Evolutionary conservation across 2,113 vertebrate genomes (phyloP).

Genomic region (Strigops habroptila): DNA sequence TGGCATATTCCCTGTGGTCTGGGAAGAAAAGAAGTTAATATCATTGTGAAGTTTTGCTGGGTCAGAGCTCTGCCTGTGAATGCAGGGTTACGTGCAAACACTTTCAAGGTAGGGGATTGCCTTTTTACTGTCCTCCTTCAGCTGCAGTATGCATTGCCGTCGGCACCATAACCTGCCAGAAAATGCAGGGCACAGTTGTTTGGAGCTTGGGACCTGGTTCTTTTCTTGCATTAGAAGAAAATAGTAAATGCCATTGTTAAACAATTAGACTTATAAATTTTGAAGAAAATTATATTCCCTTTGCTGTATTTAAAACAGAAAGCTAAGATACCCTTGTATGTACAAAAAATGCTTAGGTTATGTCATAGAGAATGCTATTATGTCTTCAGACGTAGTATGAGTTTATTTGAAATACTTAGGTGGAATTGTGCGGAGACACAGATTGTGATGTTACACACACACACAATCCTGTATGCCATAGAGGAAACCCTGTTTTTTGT

Average conservation of each 20-base stretch:
- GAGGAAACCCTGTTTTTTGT: not conserved
- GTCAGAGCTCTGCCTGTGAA: not conserved
- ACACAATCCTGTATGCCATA: accelerated
- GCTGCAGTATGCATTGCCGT: not conserved
- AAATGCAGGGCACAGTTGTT: not conserved
- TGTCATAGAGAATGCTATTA: accelerated
- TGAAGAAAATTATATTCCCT: not conserved
- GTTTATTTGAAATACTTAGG: not conserved
- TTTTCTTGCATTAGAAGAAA: not conserved
- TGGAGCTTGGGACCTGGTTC: not conserved
- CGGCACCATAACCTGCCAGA: not conserved
- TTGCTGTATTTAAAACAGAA: not conserved
- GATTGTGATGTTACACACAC: not conserved
- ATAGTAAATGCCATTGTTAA: not conserved
- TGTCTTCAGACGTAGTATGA: not conserved
- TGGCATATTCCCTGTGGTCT: slow-evolving; percentile 1
- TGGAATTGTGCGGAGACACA: not conserved
- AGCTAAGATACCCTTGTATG: not conserved
- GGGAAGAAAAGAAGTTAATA: not conserved
- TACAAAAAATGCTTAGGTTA: not conserved
- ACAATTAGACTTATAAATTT: not conserved
- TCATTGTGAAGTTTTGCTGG: not conserved
- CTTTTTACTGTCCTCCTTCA: not conserved
- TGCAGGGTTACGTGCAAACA: not conserved
- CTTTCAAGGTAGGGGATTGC: not conserved